Evolutionary conservation across 2,888 invertebrate genomes (phyloP).

Genomic region (Acanthosepion esculentum): DNA sequence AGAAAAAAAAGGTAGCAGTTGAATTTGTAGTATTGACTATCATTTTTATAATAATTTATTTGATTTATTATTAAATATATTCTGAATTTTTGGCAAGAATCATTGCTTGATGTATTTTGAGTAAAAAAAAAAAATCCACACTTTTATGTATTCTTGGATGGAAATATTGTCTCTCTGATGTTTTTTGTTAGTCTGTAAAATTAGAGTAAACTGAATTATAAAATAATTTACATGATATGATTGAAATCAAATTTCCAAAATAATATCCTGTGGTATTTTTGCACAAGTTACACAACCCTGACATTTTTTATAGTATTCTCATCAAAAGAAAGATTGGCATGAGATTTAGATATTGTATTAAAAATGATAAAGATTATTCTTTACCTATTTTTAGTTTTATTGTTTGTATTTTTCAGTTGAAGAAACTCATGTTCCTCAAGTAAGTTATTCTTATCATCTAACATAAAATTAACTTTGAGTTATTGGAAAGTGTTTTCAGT

Average conservation of each 20-base stretch:
- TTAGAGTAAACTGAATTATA: not conserved
- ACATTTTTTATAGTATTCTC: not conserved
- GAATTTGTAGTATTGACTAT: not conserved
- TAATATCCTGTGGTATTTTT: not conserved
- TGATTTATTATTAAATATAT: not conserved
- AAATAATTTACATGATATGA: not conserved
- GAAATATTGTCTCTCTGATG: no score
- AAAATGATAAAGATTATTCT: not conserved
- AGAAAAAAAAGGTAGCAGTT: no score
- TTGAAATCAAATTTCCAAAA: no score
- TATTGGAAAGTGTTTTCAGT: no score
- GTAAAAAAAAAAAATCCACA: not conserved
- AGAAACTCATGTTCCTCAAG: not conserved
- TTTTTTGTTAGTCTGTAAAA: not conserved
- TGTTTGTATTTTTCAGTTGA: not conserved
- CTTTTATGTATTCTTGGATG: no score
- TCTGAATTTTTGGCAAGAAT: not conserved
- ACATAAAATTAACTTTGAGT: no score
- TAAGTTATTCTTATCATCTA: not conserved
- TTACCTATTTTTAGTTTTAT: not conserved
- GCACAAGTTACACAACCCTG: not conserved
- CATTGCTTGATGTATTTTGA: not conserved
- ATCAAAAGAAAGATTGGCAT: not conserved
- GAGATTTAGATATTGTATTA: not conserved
- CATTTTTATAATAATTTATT: not conserved